These are phyloP conservation scores for Drosophila emarginata DNA, from an alignment of 2,888 invertebrate species.

Conservation along the genomic window DNA sequence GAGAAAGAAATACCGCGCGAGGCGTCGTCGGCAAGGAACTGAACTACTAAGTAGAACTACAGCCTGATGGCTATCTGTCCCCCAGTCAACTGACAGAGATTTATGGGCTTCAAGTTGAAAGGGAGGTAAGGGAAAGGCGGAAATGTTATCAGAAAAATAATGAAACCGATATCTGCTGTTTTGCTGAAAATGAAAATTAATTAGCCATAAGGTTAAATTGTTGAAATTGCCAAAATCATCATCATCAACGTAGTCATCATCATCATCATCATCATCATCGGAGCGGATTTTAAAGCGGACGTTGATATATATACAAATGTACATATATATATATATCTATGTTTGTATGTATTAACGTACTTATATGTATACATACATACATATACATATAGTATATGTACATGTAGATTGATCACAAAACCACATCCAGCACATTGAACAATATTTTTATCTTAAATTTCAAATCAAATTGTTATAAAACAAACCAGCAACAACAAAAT, in stretches of 20 bases:
- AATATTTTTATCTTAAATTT: constrained; percentile 72
- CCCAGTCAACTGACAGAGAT: constrained; percentile 63
- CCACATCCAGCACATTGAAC: constrained; percentile 70
- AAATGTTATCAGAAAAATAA: constrained; percentile 40
- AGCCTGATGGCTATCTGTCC: constrained; percentile 6
- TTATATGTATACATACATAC: no score
- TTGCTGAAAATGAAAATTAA: constrained; percentile 47
- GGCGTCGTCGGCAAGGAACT: constrained; percentile 4
- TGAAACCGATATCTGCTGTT: constrained; percentile 55
- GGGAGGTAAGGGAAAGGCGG: constrained; percentile 1
- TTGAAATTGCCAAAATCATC: constrained; percentile 23
- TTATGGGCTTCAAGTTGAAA: constrained; percentile 56
- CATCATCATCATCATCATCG: constrained; percentile 3
- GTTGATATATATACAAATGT: constrained; percentile 29
- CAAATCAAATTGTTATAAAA: constrained; percentile 77
- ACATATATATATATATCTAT: constrained; percentile 27
- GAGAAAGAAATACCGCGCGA: neutral
- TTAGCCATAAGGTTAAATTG: constrained; percentile 27
- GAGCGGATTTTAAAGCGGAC: constrained; percentile 10
- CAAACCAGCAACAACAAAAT: constrained; percentile 50
- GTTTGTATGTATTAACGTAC: constrained; percentile 8
- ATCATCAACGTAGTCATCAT: constrained; percentile 18
- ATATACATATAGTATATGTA: constrained; percentile 15
- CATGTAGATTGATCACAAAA: constrained; percentile 62
- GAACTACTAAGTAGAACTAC: constrained; percentile 9